Base-by-base conservation (phyloP, 1,140 invertebrate genomes). In the Pseudomyrmex flavicornis region DNA sequence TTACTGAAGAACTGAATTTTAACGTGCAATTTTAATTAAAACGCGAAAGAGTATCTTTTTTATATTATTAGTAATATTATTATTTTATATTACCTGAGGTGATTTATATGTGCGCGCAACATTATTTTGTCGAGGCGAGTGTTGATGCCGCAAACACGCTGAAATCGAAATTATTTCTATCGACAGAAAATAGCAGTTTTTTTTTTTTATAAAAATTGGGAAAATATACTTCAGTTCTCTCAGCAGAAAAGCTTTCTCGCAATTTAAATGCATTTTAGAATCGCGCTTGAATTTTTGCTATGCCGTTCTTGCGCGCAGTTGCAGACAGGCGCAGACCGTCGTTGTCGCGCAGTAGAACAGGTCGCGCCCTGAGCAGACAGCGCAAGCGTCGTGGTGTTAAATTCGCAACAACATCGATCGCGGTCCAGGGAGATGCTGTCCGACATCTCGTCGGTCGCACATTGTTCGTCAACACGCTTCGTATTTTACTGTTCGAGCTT, bases 351-450 rank as follows among this genome's bases (percentile, higher is more conserved):
- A 75, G 62, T 66, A 2, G 56, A 56, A 15, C 56, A 52, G 44
- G 59, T 82, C 35, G 56, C 50, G 56, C 66, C 76, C 76, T 26
- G 56, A 46, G 22, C 58, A 56, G 22, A n/a, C 17, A 22, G 22
- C 22, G 69, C 26, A 65, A 73, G 68, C 50, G 69, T 88, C 82
- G 77, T 86, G 89, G 91, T 91, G 91, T 77, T 89, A 85, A 66
- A 59, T 90, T 91, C 82, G 79, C 35, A 35, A 2, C 35, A 26
- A 82, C 91, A 92, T 92, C 74, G 92, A 92, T 92, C 89, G 87
- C 87, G 85, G 82, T 75, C 88, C 85, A 83, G 66, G 88, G 86
- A 73, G 86, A 92, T 88, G 91, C 88, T 85, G 58, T 44, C 83
- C 70, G 52, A 61, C 83, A 74, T 75, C 74, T 63, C 59, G 63